Evolutionary conservation across 35 echinoderm and acorn worm genomes (phyloP), one percentile per base, ranked within the genome.

Genomic region (Strongylocentrotus purpuratus): DNA sequence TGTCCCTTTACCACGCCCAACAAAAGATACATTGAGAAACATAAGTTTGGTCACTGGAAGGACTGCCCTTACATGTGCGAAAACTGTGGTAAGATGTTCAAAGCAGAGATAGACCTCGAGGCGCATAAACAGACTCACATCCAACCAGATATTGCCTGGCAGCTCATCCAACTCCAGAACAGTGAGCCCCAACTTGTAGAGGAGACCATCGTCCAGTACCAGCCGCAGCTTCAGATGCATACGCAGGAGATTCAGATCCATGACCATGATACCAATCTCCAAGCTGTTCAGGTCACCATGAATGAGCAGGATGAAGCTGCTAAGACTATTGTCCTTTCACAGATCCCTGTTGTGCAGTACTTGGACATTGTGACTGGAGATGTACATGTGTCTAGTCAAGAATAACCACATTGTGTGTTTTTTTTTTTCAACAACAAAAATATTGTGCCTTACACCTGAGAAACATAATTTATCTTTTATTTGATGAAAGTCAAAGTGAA

Each of bases 121-220:
- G 48, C 46, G 4, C 91, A 93, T 46, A 93, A 93, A 46, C 91
- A 93, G 48, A 93, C 46, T 0, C 91, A 93, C n/a, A 28, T 58
- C 22, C 47, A 93, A 46, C 91, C 91, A 28, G 91, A 93, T 58
- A 13, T 93, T 58, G 91, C 91, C 91, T 93, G 91, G 91, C 91
- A 93, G 48, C 91, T 93, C 11, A 93, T 93, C 91, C 91, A 93
- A 47, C 91, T 93, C 48, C 91, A 93, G 91, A 93, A 93, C 91
- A 93, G 91, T 46, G 91, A 93, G 58, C 91, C 91, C 9, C 91
- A 93, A 46, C 46, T 93, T 1, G 91, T 93, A 14, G 91, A 93
- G 31, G 91, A 93, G 46, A 50, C 91, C 46, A 93, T 93, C 31
- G 91, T 93, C 91, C 91, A 93, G 46, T 93, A 93, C 91, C 91